Evolutionary conservation across 2,797 vertebrate genomes (phyloP), one percentile per base, ranked within the genome.

Genomic region (Aeoliscus strigatus): DNA sequence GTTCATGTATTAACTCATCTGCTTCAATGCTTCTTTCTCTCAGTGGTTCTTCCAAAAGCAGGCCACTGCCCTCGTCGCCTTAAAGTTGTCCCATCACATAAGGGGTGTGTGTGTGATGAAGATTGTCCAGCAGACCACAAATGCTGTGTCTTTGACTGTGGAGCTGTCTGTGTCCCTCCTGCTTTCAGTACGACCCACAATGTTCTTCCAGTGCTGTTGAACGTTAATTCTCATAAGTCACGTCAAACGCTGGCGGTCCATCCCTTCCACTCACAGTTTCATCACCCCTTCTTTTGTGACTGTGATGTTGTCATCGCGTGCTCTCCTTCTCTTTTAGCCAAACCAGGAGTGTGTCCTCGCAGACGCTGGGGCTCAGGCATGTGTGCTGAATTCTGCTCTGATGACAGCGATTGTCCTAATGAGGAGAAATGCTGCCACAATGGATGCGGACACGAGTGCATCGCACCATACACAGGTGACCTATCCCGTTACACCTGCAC

Each of bases 371-470:
- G 70, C 3, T 16, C 1, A 1, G 86, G 73, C 2, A 6, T 55
- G 37, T 91, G 83, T 57, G 85, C 60, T 0, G 82, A 69, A 21
- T 62, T 47, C 21, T 91, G 90, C 60, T 27, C 1, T 0, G 24
- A 75, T 0, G 90, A 92, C 78, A 60, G 28, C 0, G 45, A 88
- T 17, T 92, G 90, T 31, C 73, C 74, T 0, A 2, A 1, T 0
- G 1, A 15, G 0, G 4, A 80, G 24, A 91, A 91, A 63, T 91
- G 90, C 80, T 92, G 91, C 71, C 30, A 30, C 50, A 88, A 87
- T 1, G 88, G 88, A 32, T 90, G 89, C 21, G 68, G 86, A 2
- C 81, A 75, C 0, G 12, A 73, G 36, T 91, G 89, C 50, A 67
- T 54, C 2, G 1, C 27, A 10, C 84, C 87, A 1, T 66, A 81